Conservation (phyloP, 2,797 vertebrate genomes). For the Limosa lapponica region DNA sequence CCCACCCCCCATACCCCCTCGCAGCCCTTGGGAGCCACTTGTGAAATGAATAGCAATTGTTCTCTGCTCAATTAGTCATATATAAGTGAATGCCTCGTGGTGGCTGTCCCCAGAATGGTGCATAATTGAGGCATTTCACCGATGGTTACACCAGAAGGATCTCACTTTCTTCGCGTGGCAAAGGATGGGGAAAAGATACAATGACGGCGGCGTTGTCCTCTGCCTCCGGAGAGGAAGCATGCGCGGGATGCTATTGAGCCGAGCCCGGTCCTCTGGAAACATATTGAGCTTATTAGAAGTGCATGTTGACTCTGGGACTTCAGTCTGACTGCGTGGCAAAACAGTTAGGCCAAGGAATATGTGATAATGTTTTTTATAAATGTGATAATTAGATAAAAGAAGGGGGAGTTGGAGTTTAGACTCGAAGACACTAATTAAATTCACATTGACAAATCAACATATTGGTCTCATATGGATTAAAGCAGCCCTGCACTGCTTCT, state of each 20-base stretch:
- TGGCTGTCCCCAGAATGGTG: neutral
- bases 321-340: conserved; percentile 58
- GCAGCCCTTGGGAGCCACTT: conserved; percentile 39
- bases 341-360: conserved; percentile 65
- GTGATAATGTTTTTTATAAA: conserved; percentile 76
- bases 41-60: conserved; percentile 41
- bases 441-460: conserved; percentile 77
- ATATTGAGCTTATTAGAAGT: conserved; percentile 60
- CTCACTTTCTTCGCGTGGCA: neutral
- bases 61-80: conserved; percentile 37
- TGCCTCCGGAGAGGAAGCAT: neutral
- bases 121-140: neutral
- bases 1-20: neutral
- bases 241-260: neutral
- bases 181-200: neutral
- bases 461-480: conserved; percentile 72
- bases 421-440: conserved; percentile 78
- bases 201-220: neutral
- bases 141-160: neutral
- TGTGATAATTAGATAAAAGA: conserved; percentile 78
- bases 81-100: neutral
- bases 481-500: conserved; percentile 64
- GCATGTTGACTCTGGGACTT: conserved; percentile 37
- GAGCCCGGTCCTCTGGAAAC: neutral
- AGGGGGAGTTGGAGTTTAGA: conserved; percentile 53